Evolutionary conservation across 2,113 vertebrate species (phyloP), one percentile per base, ranked within the genome.

Genomic region (Xenopus tropicalis): DNA sequence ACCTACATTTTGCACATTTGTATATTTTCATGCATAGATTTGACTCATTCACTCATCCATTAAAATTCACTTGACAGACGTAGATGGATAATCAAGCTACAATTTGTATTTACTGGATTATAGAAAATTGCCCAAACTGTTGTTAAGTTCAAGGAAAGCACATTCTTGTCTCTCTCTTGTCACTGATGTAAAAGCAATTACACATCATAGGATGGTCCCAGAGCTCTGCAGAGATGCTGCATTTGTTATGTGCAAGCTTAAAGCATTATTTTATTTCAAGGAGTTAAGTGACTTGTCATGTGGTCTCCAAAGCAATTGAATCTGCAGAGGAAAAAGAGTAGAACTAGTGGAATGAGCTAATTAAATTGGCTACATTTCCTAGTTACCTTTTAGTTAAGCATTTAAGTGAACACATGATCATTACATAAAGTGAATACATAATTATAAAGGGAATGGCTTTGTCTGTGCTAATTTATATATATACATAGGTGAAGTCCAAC

Each of bases 21-120:
- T 90, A 69, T 88, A 89, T 85, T 92, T 86, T 85, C 83, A 84
- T 77, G 85, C 85, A 88, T 77, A 84, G 82, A 91, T 87, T 85
- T 86, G 86, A 92, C 88, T 91, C 88, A 91, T 82, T 88, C 90
- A 89, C 83, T 90, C 89, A 92, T 91, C 91, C 90, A 91, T 91
- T 92, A 90, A 91, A 91, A 90, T 88, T 42, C 88, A 80, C 82
- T 87, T 91, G 89, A 93, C 85, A 91, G 88, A 90, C 83, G 78
- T 85, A 90, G 88, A 92, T 81, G 83, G 88, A 89, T 91, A 90
- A 91, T 88, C 86, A 91, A 87, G 81, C 83, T 85, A 90, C 88
- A 91, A 89, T 90, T 90, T 91, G 76, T 92, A 90, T 91, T 91
- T 93, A 91, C 86, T 87, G 85, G 83, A 90, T 91, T 90, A 92